phyloP scores from a whole-genome alignment of 92 coral and sea anemone genomes.

The Phenganax stokvisi region DNA sequence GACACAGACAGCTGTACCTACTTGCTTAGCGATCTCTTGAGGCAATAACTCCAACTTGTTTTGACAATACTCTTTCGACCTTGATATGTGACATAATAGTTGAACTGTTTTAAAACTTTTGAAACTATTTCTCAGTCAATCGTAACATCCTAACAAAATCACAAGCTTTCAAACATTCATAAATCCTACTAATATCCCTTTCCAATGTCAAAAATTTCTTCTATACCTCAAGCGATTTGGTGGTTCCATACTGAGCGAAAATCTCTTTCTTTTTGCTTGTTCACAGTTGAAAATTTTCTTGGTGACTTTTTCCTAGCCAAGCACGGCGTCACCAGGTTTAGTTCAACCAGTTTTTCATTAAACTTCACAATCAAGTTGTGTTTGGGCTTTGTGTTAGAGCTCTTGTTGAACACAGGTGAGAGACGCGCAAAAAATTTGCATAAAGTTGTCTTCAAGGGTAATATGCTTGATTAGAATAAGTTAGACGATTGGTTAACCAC shows the following conservation, averaged over 20 bases:
- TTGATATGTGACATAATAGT: too few relatives aligned
- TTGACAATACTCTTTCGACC: not conserved
- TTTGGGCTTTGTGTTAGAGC: slow-evolving; percentile 34
- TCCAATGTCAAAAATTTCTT: not conserved
- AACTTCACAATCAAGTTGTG: slow-evolving; percentile 10
- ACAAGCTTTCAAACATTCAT: not conserved
- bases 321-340: not conserved
- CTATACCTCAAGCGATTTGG: not conserved
- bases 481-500: not conserved
- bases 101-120: not conserved
- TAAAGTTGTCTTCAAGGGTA: not conserved
- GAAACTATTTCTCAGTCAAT: not conserved
- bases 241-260: not conserved
- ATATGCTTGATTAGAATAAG: slow-evolving; percentile 1
- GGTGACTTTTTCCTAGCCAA: not conserved
- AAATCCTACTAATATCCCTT: not conserved
- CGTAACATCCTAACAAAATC: slow-evolving; percentile 11
- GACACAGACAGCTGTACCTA: too few relatives aligned
- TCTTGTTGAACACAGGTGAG: slow-evolving; percentile 23
- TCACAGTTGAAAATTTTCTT: not conserved
- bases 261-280: not conserved
- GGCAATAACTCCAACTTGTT: too few relatives aligned
- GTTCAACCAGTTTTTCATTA: not conserved
- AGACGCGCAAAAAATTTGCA: slow-evolving; percentile 1
- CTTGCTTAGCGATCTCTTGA: too few relatives aligned